Base-by-base conservation (phyloP, 2,797 vertebrate genomes). In the Sphaeramia orbicularis region DNA sequence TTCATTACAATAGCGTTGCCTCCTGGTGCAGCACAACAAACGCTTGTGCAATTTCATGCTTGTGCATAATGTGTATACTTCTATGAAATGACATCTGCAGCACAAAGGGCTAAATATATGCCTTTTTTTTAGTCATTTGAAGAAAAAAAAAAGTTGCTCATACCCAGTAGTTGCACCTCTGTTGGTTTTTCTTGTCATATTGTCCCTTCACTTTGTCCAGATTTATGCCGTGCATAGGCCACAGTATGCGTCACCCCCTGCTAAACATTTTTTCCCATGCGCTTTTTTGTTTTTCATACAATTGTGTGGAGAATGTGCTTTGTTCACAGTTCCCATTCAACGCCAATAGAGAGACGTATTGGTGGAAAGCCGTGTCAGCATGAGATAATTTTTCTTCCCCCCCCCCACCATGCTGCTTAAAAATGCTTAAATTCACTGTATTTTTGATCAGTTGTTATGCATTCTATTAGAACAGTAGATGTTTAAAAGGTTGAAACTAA, bases 251-350 rank as follows among this genome's bases (percentile, higher is more conserved):
- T 87, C 78, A 71, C 67, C 48, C 37, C 59, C 51, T 69, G 64
- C n/a, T 53, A 77, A 82, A 72, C 55, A 71, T 60, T 86, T 84
- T 88, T 80, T 24, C 80, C 84, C 77, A 80, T 84, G 68, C 27
- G 36, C 79, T 58, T 81, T 75, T 85, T 91, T 87, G 76, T 87
- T 90, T 87, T 74, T 56, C 65, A 83, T 51, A 78, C 69, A 81
- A 83, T 90, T 77, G 85, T 84, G 57, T 80, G 61, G 70, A 86
- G 85, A 92, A 90, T 84, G 79, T 71, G 83, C 86, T 90, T 92
- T 91, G 88, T 92, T 88, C 83, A 78, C 65, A 65, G 50, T 76
- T 48, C 50, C 65, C 30, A 85, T 91, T 90, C 81, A 91, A 7
- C 13, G 4, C 49, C 30, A 67, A 57, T 32, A 52, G 32, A 71